Conservation (phyloP, 2,797 vertebrate species). For the Pangasius macronema region DNA sequence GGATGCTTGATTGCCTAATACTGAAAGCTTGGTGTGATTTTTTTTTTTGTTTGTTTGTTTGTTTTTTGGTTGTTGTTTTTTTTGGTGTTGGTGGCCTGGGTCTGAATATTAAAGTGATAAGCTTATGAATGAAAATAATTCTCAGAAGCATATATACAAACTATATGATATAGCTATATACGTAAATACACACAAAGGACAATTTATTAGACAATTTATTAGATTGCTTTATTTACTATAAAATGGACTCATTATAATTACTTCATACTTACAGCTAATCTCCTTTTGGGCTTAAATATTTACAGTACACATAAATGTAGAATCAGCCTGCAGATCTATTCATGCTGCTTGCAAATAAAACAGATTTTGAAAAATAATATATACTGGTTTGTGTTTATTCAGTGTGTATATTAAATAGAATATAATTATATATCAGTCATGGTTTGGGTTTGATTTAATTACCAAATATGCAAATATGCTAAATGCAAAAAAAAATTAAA, state of each 20-base stretch:
- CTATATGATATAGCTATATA: background rate
- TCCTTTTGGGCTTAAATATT: background rate
- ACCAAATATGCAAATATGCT: background rate
- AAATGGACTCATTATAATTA: background rate
- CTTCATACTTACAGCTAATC: background rate
- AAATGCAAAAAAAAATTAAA: too few relatives aligned
- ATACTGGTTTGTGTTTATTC: background rate
- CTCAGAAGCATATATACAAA: background rate
- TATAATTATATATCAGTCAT: background rate
- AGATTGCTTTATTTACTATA: background rate
- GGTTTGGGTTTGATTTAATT: background rate
- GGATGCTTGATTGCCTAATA: background rate
- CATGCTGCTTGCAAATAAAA: slow-evolving; percentile 1
- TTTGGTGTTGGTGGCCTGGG: too few relatives aligned
- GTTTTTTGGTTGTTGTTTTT: background rate
- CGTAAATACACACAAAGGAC: background rate
- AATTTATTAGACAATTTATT: background rate
- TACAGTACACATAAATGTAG: background rate
- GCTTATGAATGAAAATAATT: background rate
- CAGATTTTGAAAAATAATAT: background rate
- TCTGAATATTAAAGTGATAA: background rate
- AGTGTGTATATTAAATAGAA: background rate
- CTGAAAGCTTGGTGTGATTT: background rate
- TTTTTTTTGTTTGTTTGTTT: too few relatives aligned
- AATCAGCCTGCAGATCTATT: background rate